Percentiles rank a stretch among this genome's conserved stretches.
phyloP scores from a whole-genome alignment of 2,797 vertebrate genomes.

The Enteromius trimaculatus region DNA sequence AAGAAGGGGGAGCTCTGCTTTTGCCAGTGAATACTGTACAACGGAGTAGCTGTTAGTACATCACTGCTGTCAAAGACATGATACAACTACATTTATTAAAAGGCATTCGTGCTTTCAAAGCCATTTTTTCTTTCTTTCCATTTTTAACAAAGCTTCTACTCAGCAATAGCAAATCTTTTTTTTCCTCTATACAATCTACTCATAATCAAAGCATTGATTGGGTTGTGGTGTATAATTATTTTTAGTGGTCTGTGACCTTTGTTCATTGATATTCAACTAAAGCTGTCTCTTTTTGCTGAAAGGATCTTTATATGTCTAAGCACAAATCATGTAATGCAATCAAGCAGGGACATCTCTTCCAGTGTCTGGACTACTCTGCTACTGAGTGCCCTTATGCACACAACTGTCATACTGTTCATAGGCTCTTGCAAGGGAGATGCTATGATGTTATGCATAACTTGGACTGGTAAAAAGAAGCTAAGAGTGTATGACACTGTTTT shows the following conservation, averaged over 20 bases:
- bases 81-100: neutral
- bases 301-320: constrained; percentile 16
- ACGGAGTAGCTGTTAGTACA: neutral
- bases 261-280: constrained; percentile 28
- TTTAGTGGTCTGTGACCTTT: constrained; percentile 28
- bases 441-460: neutral
- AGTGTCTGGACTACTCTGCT: constrained; percentile 7
- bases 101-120: neutral
- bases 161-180: neutral
- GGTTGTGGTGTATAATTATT: constrained; percentile 1
- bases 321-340: constrained; percentile 1
- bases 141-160: neutral
- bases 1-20: neutral
- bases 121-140: neutral
- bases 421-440: neutral
- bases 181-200: neutral
- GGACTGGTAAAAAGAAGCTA: neutral
- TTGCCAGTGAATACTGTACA: neutral
- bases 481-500: neutral
- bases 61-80: neutral
- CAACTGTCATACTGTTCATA: constrained; percentile 7
- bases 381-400: neutral
- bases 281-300: constrained; percentile 11
- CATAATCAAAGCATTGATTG: constrained; percentile 37
- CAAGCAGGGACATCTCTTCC: constrained; percentile 33